Percentiles rank a stretch among this genome's conserved stretches.
Evolutionary conservation across 2,797 vertebrate genomes (phyloP).

Genomic region (Pangasius mekongensis): DNA sequence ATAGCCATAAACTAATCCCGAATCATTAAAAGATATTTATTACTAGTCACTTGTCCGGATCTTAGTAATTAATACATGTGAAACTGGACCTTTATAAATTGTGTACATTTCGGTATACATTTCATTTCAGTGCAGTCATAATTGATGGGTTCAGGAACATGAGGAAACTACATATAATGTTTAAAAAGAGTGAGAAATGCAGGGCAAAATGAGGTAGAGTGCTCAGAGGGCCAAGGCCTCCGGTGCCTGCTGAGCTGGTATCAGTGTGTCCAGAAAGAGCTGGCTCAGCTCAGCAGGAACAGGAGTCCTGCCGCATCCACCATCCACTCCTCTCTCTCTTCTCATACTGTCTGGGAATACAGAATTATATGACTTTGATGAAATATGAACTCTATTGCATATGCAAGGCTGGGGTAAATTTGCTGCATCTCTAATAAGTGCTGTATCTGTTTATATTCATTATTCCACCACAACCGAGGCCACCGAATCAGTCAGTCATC

Average conservation of each 20-base stretch:
- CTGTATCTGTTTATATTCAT: conserved; percentile 34
- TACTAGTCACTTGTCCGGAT: neutral
- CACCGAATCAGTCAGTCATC: neutral
- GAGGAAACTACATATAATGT: neutral
- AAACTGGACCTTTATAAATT: neutral
- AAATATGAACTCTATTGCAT: conserved; percentile 65
- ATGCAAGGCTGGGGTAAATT: conserved; percentile 49
- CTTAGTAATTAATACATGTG: neutral
- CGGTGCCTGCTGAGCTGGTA: conserved; percentile 88
- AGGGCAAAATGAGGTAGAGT: neutral
- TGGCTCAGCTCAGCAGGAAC: conserved; percentile 99
- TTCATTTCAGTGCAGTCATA: neutral
- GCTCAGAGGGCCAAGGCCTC: conserved; percentile 73
- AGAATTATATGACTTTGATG: conserved; percentile 49
- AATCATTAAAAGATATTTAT: neutral
- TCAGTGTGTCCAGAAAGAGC: conserved; percentile 83
- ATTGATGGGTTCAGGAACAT: neutral
- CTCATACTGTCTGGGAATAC: conserved; percentile 26
- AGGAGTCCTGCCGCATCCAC: conserved; percentile 80
- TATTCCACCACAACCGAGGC: neutral
- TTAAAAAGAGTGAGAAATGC: neutral
- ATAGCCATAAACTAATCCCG: neutral
- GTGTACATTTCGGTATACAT: neutral
- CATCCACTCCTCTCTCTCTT: conserved; percentile 30
- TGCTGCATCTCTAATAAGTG: conserved; percentile 59